Conservation (phyloP, 2,113 vertebrate genomes). For the Lasiurus borealis region DNA sequence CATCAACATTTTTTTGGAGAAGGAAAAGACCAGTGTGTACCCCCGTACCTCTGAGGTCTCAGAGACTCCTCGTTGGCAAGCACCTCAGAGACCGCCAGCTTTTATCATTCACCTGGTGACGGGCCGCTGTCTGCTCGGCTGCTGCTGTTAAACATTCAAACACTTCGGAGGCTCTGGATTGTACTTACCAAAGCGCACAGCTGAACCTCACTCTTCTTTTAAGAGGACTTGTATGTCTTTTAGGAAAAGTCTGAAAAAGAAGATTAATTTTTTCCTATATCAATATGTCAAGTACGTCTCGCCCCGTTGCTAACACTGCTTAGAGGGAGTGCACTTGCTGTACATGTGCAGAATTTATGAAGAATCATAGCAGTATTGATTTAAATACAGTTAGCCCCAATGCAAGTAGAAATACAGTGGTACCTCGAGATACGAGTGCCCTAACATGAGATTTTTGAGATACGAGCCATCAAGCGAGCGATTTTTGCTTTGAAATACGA, state of each 20-base stretch:
- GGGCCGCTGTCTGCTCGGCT: neutral
- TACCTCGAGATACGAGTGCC: too few species aligned
- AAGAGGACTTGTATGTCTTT: neutral
- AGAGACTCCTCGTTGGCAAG: neutral
- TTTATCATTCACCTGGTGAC: neutral
- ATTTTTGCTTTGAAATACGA: too few species aligned
- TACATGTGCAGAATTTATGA: neutral
- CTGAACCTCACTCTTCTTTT: neutral
- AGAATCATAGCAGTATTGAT: neutral
- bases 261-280: too few species aligned
- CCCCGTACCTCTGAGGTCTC: neutral
- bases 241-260: slow-evolving; percentile 26
- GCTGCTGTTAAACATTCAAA: neutral
- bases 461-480: too few species aligned
- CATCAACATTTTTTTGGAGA: neutral
- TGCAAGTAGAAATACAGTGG: neutral
- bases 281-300: neutral
- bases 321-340: neutral
- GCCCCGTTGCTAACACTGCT: neutral
- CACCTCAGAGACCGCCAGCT: neutral
- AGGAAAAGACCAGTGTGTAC: neutral
- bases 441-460: too few species aligned
- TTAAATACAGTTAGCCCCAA: neutral
- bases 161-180: neutral
- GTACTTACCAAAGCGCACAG: neutral